A percentile compares a stretch with the other conserved stretches of the same genome.
phyloP scores from a whole-genome alignment of 2,113 vertebrate genomes.

The Beaufortia kweichowensis region DNA sequence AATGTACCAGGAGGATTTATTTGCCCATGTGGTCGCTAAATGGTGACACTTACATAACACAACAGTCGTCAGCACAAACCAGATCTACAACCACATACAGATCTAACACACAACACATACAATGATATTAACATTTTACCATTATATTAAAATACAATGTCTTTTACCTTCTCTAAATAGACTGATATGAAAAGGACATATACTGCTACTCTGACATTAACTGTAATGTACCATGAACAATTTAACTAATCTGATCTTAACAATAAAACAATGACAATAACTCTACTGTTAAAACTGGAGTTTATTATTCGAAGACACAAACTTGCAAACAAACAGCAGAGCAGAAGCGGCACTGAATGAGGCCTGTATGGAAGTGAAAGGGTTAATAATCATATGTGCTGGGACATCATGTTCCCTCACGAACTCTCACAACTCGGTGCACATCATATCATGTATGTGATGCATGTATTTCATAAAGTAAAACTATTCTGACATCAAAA shows the following conservation, averaged over 20 bases:
- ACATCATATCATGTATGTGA: not conserved
- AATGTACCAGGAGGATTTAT: too few species aligned
- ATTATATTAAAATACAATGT: too few species aligned
- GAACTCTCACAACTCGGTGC: not conserved
- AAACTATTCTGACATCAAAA: not conserved
- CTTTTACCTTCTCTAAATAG: too few species aligned
- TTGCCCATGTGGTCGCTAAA: not conserved
- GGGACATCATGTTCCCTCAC: conserved; percentile 67
- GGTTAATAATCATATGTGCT: conserved; percentile 40
- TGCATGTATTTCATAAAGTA: not conserved
- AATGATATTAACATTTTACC: not conserved
- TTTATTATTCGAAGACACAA: not conserved
- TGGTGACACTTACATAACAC: conserved; percentile 35
- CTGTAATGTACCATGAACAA: not conserved
- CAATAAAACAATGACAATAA: not conserved
- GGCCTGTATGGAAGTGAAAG: not conserved
- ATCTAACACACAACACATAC: not conserved
- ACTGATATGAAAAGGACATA: too few species aligned
- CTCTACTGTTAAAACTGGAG: not conserved
- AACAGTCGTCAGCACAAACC: conserved; percentile 8
- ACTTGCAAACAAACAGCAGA: not conserved
- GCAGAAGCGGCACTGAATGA: not conserved
- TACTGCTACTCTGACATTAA: not conserved
- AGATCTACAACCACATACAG: not conserved
- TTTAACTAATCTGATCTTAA: not conserved